Conservation (phyloP, 2,797 vertebrate genomes). For the Phyllotis vaccarum region DNA sequence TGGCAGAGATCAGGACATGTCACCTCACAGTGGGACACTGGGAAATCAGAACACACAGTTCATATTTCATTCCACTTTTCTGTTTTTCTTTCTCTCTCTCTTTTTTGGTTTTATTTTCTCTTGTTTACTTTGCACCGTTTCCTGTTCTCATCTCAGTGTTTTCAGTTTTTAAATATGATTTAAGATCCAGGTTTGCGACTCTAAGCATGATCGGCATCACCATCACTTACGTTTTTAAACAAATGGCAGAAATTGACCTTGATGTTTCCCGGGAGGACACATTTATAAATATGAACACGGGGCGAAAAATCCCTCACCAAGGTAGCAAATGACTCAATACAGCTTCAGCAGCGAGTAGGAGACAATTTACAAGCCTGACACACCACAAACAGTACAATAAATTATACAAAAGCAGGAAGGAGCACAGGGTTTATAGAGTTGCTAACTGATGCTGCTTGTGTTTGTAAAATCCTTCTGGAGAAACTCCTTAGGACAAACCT, state of each 20-base stretch:
- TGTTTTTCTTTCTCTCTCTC: no score
- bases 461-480: background rate
- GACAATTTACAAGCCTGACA: slow-evolving; percentile 15
- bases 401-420: slow-evolving; percentile 29
- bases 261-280: slow-evolving; percentile 71
- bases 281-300: slow-evolving; percentile 70
- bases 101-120: background rate
- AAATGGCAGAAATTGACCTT: slow-evolving; percentile 78
- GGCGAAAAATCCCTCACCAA: slow-evolving; percentile 22
- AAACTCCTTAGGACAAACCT: background rate
- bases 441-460: background rate
- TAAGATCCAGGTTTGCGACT: slow-evolving; percentile 54
- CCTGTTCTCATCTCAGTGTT: slow-evolving; percentile 35
- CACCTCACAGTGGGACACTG: rapidly evolving
- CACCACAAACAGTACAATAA: slow-evolving; percentile 19
- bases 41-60: background rate
- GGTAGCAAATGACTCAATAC: slow-evolving; percentile 45
- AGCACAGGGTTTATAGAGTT: background rate
- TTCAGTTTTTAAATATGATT: slow-evolving; percentile 66
- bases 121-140: slow-evolving; percentile 46
- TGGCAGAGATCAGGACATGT: background rate
- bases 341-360: slow-evolving; percentile 43
- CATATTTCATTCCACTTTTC: background rate
- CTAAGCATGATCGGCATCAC: slow-evolving; percentile 52
- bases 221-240: slow-evolving; percentile 74